Evolutionary conservation across 2,113 vertebrate species (phyloP).

Genomic region (Oncorhynchus kisutch): DNA sequence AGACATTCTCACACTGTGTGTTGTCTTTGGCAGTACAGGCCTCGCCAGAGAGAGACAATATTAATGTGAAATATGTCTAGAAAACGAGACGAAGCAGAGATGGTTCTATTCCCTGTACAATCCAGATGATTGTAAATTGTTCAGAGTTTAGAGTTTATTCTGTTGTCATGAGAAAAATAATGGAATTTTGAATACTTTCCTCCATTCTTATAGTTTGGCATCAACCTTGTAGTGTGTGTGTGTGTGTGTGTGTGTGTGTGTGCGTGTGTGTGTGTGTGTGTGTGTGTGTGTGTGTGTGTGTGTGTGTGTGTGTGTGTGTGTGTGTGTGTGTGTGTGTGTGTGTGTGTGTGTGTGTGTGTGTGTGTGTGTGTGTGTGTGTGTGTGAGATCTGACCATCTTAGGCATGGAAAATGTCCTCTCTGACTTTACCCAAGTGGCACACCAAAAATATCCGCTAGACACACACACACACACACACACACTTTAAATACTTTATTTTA

Average conservation of each 20-base stretch:
- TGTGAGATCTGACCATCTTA: constrained; percentile 71
- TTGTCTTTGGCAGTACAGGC: constrained; percentile 72
- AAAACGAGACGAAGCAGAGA: constrained; percentile 66
- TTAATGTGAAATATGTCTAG: constrained; percentile 70
- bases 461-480: constrained; percentile 54
- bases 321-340: background rate
- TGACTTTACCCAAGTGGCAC: constrained; percentile 46
- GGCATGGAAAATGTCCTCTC: constrained; percentile 73
- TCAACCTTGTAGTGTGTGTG: too few relatives aligned
- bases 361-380: too few relatives aligned
- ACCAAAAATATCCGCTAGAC: constrained; percentile 45
- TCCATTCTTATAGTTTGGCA: too few relatives aligned
- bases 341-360: background rate
- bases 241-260: too few relatives aligned
- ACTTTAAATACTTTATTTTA: background rate
- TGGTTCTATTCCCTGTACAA: constrained; percentile 5
- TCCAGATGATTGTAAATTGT: constrained; percentile 5
- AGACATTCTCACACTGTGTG: constrained; percentile 79
- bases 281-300: too few relatives aligned
- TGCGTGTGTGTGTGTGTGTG: background rate
- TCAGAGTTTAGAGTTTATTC: background rate
- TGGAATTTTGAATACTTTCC: constrained; percentile 18
- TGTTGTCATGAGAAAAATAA: constrained; percentile 27
- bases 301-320: too few relatives aligned
- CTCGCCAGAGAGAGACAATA: constrained; percentile 56